These are phyloP conservation scores for Yasuhikotakia modesta DNA, from an alignment of 2,797 vertebrate genomes.

Conservation along the genomic window DNA sequence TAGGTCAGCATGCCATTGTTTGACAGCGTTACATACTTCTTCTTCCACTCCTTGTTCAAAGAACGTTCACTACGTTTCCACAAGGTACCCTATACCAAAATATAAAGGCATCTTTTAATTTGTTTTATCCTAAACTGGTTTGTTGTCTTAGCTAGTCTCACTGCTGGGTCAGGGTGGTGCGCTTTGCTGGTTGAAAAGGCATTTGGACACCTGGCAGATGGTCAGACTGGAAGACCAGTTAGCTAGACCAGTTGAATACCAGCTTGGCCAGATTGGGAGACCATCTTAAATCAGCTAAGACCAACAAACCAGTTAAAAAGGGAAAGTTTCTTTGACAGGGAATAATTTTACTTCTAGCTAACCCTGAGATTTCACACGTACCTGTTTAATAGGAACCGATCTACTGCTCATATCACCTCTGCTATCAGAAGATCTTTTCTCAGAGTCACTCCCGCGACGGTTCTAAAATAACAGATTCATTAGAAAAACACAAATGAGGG, in stretches of 20 bases:
- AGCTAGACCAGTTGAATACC: too few species aligned
- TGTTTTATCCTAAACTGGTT: neutral
- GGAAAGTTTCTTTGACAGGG: neutral
- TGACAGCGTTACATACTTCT: constrained; percentile 93
- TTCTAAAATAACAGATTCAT: constrained; percentile 74
- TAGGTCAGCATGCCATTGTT: constrained; percentile 90
- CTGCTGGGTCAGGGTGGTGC: neutral
- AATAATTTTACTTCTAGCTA: neutral
- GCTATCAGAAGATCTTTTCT: constrained; percentile 84
- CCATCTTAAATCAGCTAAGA: neutral
- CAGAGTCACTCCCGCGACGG: constrained; percentile 85
- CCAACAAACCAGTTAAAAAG: too few species aligned
- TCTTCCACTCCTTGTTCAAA: constrained; percentile 98
- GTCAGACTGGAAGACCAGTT: neutral
- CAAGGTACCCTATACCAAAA: constrained; percentile 82
- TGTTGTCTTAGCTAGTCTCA: too few species aligned
- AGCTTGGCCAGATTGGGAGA: too few species aligned
- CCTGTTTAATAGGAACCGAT: constrained; percentile 91
- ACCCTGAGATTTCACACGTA: constrained; percentile 55
- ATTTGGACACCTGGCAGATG: too few species aligned
- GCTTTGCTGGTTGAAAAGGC: too few species aligned
- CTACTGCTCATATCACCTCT: constrained; percentile 81
- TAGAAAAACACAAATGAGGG: constrained; percentile 2
- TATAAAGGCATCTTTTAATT: neutral
- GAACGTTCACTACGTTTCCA: constrained; percentile 95